phyloP scores from a whole-genome alignment of 2,888 invertebrate genomes.

The Actias luna region DNA sequence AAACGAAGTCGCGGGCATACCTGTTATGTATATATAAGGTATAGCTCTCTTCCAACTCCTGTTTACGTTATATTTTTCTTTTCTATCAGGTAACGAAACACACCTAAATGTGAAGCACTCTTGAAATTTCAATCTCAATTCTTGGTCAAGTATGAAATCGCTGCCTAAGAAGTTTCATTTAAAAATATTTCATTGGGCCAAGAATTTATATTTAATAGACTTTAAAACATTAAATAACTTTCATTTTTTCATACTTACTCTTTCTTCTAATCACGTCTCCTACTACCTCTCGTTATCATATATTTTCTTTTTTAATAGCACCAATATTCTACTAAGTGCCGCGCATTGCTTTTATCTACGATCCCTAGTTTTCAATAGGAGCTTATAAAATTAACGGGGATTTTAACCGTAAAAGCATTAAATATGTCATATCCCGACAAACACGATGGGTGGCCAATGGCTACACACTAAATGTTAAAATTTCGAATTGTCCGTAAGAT shows the following conservation, averaged over 20 bases:
- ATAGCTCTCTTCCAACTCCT: too few species aligned
- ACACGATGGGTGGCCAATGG: slow-evolving; percentile 20
- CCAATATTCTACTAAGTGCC: background rate
- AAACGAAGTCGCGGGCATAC: too few species aligned
- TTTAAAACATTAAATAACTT: background rate
- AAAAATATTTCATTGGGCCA: background rate
- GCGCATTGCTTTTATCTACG: background rate
- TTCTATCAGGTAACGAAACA: too few species aligned
- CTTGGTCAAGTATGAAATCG: too few species aligned
- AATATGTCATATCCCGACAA: slow-evolving; percentile 19
- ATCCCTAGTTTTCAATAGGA: background rate
- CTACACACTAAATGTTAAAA: slow-evolving; percentile 24
- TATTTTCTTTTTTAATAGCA: background rate
- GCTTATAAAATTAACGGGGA: background rate
- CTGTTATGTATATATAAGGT: too few species aligned
- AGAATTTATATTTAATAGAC: background rate
- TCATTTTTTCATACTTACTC: background rate
- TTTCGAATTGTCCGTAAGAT: slow-evolving; percentile 55
- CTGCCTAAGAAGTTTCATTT: too few species aligned
- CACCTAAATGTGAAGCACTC: too few species aligned
- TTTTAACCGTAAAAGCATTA: background rate
- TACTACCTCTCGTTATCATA: background rate
- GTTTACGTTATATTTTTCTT: too few species aligned
- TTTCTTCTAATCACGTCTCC: background rate
- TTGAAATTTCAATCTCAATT: too few species aligned